Evolutionary conservation across 2,113 vertebrate genomes (phyloP).

Genomic region (Neodontobutis hainanensis): DNA sequence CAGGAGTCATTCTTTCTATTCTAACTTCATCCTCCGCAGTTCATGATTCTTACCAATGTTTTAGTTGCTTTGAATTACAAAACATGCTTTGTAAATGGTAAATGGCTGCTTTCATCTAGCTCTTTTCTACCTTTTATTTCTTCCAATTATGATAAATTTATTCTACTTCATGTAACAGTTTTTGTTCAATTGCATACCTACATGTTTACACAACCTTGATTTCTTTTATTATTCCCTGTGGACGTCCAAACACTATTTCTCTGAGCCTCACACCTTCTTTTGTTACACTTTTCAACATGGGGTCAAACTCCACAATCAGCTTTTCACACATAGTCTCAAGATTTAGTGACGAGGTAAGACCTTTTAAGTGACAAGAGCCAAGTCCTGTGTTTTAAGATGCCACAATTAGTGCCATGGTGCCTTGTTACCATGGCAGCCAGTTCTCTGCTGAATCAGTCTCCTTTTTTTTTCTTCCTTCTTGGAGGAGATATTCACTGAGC

Average conservation of each 20-base stretch:
- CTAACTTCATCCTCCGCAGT: neutral
- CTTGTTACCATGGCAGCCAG: conserved; percentile 57
- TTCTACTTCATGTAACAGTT: neutral
- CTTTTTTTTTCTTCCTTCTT: conserved; percentile 4
- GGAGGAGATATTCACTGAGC: conserved; percentile 34
- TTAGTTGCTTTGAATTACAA: neutral
- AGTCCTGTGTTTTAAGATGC: conserved; percentile 39
- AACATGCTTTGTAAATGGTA: neutral
- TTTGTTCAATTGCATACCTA: neutral
- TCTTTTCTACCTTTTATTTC: no score
- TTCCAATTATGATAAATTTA: no score
- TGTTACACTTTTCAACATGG: neutral
- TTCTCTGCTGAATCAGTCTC: conserved; percentile 47
- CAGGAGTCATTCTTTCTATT: no score
- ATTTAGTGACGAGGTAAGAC: conserved; percentile 6
- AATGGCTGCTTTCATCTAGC: no score
- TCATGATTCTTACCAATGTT: neutral
- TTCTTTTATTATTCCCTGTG: neutral
- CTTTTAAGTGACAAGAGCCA: conserved; percentile 22
- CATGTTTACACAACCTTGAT: neutral
- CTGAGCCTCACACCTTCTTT: conserved; percentile 7
- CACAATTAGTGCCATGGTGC: conserved; percentile 40
- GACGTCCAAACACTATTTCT: neutral
- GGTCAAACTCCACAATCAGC: neutral
- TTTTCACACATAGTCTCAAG: conserved; percentile 1